Percentiles rank a stretch among this genome's conserved stretches.
phyloP scores from a whole-genome alignment of 2,113 vertebrate species.

The Chaetorhynchus papuensis region DNA sequence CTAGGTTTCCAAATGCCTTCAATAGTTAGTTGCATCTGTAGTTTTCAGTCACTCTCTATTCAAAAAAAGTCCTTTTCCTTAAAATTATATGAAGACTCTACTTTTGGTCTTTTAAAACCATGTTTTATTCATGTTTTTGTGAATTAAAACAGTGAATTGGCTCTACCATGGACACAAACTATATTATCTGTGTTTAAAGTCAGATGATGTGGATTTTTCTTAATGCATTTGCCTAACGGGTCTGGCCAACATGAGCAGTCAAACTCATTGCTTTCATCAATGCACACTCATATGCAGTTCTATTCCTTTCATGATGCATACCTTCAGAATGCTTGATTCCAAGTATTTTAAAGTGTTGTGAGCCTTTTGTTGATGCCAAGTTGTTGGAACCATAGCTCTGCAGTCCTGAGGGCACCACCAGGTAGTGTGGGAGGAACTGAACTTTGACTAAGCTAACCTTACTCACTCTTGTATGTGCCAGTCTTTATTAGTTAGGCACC shows the following conservation, averaged over 20 bases:
- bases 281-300: background rate
- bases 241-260: background rate
- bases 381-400: background rate
- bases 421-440: background rate
- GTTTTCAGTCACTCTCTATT: background rate
- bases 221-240: background rate
- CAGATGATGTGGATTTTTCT: background rate
- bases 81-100: background rate
- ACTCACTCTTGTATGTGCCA: background rate
- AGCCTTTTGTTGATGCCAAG: background rate
- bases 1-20: background rate
- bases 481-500: background rate
- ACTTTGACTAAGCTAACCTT: background rate
- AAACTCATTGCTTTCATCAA: background rate
- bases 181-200: background rate
- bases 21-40: background rate
- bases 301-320: background rate
- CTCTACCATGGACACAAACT: background rate
- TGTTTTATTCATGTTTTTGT: background rate
- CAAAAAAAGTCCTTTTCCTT: rapidly evolving
- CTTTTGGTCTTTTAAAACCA: background rate
- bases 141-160: background rate
- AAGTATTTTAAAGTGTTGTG: background rate
- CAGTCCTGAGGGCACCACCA: background rate
- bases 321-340: background rate